These are phyloP conservation scores for Phyllostomus hastatus DNA, from an alignment of 2,113 vertebrate genomes.

Conservation along the genomic window DNA sequence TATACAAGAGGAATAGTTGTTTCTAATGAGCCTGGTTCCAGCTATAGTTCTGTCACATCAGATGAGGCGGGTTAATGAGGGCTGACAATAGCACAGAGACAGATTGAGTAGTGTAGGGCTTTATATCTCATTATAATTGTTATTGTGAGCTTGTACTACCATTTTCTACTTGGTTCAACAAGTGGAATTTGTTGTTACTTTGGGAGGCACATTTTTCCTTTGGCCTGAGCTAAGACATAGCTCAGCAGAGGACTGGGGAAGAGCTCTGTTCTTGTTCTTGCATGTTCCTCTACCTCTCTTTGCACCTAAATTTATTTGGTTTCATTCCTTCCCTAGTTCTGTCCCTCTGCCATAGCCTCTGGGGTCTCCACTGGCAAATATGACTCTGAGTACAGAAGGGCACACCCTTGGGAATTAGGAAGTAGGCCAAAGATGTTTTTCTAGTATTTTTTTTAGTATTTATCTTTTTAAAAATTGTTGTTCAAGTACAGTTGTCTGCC, in stretches of 20 bases:
- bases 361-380: neutral
- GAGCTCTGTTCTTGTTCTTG: neutral
- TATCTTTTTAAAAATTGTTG: no score
- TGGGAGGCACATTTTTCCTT: neutral
- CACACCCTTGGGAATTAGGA: neutral
- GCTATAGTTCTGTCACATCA: neutral
- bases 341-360: neutral
- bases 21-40: neutral
- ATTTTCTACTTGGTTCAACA: neutral
- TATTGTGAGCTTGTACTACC: neutral
- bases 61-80: neutral
- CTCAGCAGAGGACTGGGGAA: neutral
- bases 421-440: neutral
- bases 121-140: neutral
- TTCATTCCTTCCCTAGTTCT: no score
- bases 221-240: neutral
- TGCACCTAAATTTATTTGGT: neutral
- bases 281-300: neutral
- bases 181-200: neutral
- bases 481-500: no score
- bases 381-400: neutral
- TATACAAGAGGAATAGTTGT: neutral
- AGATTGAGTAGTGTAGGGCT: neutral
- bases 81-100: neutral
- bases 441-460: neutral